A percentile compares a stretch with the other conserved stretches of the same genome.
phyloP scores from a whole-genome alignment of 2,113 vertebrate genomes.

The Diphyllodes magnificus region DNA sequence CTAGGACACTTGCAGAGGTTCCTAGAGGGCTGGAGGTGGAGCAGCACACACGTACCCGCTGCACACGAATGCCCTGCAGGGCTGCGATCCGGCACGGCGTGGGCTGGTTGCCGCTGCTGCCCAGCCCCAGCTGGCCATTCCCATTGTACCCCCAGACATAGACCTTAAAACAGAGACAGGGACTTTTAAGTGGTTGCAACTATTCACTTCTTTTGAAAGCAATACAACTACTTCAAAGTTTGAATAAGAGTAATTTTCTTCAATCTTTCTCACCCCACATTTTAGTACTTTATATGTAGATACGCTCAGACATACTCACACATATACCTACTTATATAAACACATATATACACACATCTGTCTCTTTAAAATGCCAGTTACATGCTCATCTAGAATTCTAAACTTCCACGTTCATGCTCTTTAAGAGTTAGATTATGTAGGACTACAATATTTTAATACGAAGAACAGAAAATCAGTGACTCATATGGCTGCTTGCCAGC shows the following conservation, averaged over 20 bases:
- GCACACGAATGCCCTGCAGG: slow-evolving; percentile 85
- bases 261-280: background rate
- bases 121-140: slow-evolving; percentile 94
- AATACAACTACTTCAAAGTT: background rate
- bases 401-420: background rate
- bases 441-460: background rate
- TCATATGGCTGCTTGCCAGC: background rate
- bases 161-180: slow-evolving; percentile 71
- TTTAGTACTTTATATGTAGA: background rate
- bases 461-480: background rate
- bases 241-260: background rate
- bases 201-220: background rate
- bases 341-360: accelerated
- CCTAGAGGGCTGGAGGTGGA: accelerated
- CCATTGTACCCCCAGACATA: slow-evolving; percentile 99
- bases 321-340: background rate
- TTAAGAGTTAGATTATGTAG: background rate
- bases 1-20: background rate
- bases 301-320: background rate
- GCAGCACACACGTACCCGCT: slow-evolving; percentile 76
- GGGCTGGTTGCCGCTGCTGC: slow-evolving; percentile 92
- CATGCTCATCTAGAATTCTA: background rate
- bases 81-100: slow-evolving; percentile 91
- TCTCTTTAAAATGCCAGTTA: background rate
- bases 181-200: background rate